phyloP scores from a whole-genome alignment of 1,140 invertebrate species.

The Cecropterus lyciades region DNA sequence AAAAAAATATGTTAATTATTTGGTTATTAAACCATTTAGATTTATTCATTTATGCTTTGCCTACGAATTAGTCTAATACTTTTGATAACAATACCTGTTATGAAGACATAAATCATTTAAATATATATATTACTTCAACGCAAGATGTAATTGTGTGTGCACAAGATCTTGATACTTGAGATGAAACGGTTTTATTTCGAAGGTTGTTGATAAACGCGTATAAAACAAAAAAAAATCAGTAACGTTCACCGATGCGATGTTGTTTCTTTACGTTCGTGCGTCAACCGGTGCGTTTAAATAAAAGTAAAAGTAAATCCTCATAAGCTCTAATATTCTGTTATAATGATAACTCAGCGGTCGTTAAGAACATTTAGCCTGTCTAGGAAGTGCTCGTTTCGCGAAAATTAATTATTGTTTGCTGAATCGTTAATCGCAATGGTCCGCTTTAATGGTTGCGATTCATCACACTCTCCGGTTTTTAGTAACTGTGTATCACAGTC shows the following conservation, averaged over 20 bases:
- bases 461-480: constrained; percentile 73
- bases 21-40: too few relatives aligned
- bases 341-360: constrained; percentile 20
- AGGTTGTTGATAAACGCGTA: constrained; percentile 40
- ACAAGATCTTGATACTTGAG: constrained; percentile 10
- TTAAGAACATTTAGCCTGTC: constrained; percentile 40
- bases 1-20: too few relatives aligned
- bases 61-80: too few relatives aligned
- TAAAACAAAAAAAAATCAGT: constrained; percentile 43
- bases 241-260: constrained; percentile 58
- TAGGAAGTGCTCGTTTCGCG: constrained; percentile 62
- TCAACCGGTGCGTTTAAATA: constrained; percentile 67
- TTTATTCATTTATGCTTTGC: too few relatives aligned
- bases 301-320: constrained; percentile 77
- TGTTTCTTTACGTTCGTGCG: constrained; percentile 65
- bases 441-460: constrained; percentile 66
- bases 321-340: constrained; percentile 45
- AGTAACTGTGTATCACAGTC: constrained; percentile 74
- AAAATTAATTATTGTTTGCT: constrained; percentile 65
- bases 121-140: neutral
- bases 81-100: too few relatives aligned
- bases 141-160: constrained; percentile 6
- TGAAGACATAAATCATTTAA: too few relatives aligned
- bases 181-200: constrained; percentile 35
- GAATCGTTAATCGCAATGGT: constrained; percentile 53